phyloP scores from a whole-genome alignment of 1,140 invertebrate species.

The Trichomalopsis sarcophagae region DNA sequence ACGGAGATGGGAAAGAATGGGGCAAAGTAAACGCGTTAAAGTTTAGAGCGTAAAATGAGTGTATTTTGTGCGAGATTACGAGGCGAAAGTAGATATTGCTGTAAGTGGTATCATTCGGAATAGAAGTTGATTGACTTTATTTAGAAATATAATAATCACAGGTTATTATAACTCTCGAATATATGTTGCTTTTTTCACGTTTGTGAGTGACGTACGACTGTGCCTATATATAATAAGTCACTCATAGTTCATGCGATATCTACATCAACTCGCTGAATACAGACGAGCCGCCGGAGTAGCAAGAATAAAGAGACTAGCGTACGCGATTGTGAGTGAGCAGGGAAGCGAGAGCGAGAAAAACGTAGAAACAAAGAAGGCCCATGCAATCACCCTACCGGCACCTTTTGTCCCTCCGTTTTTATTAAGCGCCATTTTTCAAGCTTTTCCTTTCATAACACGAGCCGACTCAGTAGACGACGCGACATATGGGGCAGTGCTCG shows the following conservation, averaged over 20 bases:
- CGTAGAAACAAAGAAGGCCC: background rate
- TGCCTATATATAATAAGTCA: too few species aligned
- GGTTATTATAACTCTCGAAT: too few species aligned
- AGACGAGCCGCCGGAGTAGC: too few species aligned
- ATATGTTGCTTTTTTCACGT: too few species aligned
- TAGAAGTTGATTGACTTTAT: too few species aligned
- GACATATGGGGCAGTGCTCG: background rate
- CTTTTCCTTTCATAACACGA: conserved; percentile 62
- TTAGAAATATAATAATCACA: too few species aligned
- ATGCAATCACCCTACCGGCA: conserved; percentile 57
- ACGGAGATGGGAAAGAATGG: background rate
- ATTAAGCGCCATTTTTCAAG: conserved; percentile 60
- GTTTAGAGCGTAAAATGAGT: background rate
- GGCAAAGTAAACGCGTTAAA: conserved; percentile 3
- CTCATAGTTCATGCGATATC: too few species aligned
- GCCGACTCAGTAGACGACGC: background rate
- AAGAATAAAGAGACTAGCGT: too few species aligned
- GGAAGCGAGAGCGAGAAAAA: background rate
- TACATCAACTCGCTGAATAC: too few species aligned
- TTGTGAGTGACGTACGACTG: too few species aligned
- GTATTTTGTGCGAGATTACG: background rate
- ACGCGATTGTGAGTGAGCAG: background rate
- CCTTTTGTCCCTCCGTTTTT: conserved; percentile 62
- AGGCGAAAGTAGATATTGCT: background rate
- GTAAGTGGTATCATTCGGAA: background rate